A percentile compares a stretch with the other conserved stretches of the same genome.
These are phyloP conservation scores for Hydrolagus colliei DNA, from an alignment of 2,797 vertebrate species.

Conservation along the genomic window DNA sequence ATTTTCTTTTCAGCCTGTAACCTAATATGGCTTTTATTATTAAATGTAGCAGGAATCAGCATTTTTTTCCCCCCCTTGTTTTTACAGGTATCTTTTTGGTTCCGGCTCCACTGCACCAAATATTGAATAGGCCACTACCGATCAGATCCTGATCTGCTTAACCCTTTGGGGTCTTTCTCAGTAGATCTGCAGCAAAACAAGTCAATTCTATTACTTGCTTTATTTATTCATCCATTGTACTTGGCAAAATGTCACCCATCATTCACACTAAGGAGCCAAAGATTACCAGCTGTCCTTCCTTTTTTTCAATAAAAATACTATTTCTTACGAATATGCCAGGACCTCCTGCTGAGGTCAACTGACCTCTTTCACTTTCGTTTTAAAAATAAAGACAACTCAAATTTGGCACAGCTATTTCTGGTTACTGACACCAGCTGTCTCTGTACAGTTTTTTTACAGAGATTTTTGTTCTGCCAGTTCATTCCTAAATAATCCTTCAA, in stretches of 20 bases:
- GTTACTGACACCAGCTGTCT: neutral
- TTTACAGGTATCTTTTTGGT: neutral
- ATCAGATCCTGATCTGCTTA: neutral
- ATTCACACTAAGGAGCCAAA: neutral
- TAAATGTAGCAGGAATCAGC: neutral
- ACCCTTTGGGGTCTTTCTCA: neutral
- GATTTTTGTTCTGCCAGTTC: too few relatives aligned
- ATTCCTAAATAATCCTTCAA: too few relatives aligned
- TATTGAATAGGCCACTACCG: neutral
- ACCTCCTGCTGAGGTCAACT: neutral
- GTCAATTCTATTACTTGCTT: neutral
- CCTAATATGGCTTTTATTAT: neutral
- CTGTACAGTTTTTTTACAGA: neutral
- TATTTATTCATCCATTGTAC: neutral
- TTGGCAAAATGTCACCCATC: too few relatives aligned
- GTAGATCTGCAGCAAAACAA: neutral
- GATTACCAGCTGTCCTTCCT: too few relatives aligned
- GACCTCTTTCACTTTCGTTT: neutral
- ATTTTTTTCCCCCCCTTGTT: neutral
- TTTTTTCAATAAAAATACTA: too few relatives aligned
- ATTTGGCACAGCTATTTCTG: neutral
- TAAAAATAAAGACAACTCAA: neutral
- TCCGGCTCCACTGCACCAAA: neutral
- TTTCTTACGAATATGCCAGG: too few relatives aligned
- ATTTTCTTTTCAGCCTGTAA: neutral